Conservation (phyloP, 2,113 vertebrate genomes). For the Ramphastos sulfuratus region DNA sequence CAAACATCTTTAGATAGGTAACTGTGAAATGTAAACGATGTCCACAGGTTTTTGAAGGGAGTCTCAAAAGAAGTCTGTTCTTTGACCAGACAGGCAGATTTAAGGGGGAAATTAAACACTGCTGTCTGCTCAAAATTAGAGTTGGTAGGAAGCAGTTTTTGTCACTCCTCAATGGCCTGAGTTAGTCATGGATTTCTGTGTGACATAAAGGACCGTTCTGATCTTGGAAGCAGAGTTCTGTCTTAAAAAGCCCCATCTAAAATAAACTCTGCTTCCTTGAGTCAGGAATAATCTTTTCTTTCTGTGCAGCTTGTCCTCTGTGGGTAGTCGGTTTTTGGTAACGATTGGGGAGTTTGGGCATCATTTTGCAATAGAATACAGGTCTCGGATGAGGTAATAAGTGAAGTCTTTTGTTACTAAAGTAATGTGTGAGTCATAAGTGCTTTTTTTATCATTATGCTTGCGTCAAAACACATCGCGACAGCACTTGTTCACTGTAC, state of each 20-base stretch:
- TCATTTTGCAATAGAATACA: neutral
- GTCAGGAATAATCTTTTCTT: neutral
- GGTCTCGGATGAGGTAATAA: conserved; percentile 39
- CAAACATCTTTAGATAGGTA: neutral
- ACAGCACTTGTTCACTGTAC: conserved; percentile 29
- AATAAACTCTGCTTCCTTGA: neutral
- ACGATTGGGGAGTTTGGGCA: neutral
- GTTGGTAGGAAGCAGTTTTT: conserved; percentile 45
- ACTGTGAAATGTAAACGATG: neutral
- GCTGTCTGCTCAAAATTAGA: neutral
- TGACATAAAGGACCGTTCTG: conserved; percentile 16
- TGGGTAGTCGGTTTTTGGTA: neutral
- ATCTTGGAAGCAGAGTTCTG: conserved; percentile 16
- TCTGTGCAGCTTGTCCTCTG: neutral
- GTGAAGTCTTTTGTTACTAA: conserved; percentile 23
- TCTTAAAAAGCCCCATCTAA: conserved; percentile 15
- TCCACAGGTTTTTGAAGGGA: neutral
- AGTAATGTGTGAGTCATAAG: conserved; percentile 25
- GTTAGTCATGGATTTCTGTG: conserved; percentile 52
- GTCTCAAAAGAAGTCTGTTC: neutral
- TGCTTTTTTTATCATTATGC: conserved; percentile 33
- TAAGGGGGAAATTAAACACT: neutral
- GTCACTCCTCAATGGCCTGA: conserved; percentile 23
- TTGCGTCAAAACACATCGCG: conserved; percentile 45
- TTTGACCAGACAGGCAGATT: neutral